These are phyloP conservation scores for Laspeyria flexula DNA, from an alignment of 2,888 invertebrate genomes.

Conservation along the genomic window DNA sequence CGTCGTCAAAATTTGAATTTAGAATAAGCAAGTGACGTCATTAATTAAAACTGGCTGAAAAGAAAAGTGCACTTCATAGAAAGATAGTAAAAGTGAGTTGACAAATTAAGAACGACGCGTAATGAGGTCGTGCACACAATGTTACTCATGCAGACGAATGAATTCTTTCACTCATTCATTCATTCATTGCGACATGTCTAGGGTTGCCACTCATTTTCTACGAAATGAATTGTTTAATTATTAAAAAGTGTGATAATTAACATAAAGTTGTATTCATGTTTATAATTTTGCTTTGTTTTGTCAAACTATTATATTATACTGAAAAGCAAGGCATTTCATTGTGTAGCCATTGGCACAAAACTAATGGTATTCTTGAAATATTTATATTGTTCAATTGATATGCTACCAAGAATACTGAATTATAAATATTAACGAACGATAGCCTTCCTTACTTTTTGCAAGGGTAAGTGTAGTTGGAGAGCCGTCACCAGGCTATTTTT, in stretches of 20 bases:
- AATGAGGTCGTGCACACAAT: conserved; percentile 40
- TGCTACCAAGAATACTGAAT: no score
- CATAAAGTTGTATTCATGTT: background rate
- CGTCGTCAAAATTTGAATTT: no score
- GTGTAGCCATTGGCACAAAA: no score
- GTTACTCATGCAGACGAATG: conserved; percentile 42
- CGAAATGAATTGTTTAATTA: background rate
- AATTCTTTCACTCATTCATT: conserved; percentile 48
- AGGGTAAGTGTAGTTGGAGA: no score
- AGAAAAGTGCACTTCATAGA: conserved; percentile 13
- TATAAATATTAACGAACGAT: no score
- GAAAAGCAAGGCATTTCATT: no score
- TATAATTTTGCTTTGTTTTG: no score
- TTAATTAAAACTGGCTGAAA: conserved; percentile 26
- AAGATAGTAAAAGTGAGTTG: conserved; percentile 34
- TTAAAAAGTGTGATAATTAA: background rate
- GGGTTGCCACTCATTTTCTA: conserved; percentile 18
- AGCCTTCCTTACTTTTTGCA: no score
- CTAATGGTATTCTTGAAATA: no score
- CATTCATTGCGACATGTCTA: conserved; percentile 16
- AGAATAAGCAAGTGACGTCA: conserved; percentile 18
- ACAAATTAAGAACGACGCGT: conserved; percentile 38
- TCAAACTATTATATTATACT: no score
- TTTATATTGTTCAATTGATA: no score
- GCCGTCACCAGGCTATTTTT: no score